Base-by-base conservation (phyloP, 1,140 invertebrate genomes). In the Zaprionus africanus region DNA sequence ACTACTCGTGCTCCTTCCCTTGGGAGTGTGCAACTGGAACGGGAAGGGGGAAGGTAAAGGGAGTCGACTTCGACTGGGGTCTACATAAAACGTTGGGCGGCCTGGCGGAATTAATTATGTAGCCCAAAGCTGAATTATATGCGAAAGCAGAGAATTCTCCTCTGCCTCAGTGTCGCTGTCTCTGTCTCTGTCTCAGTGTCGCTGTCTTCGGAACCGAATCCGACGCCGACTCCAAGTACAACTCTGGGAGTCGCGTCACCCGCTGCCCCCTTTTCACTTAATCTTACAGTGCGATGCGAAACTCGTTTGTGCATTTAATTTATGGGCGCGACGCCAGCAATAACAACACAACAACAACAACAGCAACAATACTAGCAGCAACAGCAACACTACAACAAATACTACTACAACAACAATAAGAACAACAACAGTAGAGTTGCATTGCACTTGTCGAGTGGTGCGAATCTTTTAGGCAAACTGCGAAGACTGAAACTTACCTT, bases 51-150 rank as follows among this genome's bases (percentile, higher is more conserved):
- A 1, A 19, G 31, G 13, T 13, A 36, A 12, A 5, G 51, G 51
- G 49, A 15, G 31, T 36, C 5, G 17, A 5, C 19, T 22, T 22
- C 17, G 46, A 24, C 19, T 24, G 67, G 62, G 67, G 74, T 63
- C 53, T 51, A 76, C 68, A 73, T 82, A 79, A 83, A 83, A 83
- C 57, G 73, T 57, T 86, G 73, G 76, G 77, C 74, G 77, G 69
- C 79, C 67, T 90, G 85, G 79, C 79, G 85, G 85, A 90, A 90
- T 90, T 90, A 90, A 90, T 90, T 90, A 90, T 90, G 85, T 90
- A 81, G 85, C 85, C 85, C 85, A 90, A 84, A 90, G 85, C 85
- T 90, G 76, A 90, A 90, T 90, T 90, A 90, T 90, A 90, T 90
- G 85, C 85, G 85, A 90, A 85, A 90, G 81, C 85, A 90, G 73